A percentile compares a stretch with the other conserved stretches of the same genome.
phyloP scores from a whole-genome alignment of 2,113 vertebrate genomes.

The Struthidea cinerea region DNA sequence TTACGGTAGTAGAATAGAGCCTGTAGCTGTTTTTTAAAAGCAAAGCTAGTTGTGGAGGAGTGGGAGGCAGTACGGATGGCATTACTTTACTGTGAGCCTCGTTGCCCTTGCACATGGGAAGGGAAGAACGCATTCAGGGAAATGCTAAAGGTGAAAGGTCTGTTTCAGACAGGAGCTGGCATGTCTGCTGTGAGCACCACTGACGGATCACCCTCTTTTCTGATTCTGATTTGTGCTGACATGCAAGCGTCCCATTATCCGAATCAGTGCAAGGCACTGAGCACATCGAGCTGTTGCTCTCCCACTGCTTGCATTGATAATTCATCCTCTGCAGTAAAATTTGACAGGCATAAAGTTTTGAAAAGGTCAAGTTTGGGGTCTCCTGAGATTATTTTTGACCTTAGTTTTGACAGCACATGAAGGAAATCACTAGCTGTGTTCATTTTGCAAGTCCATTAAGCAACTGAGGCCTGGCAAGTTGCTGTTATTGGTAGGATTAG shows the following conservation, averaged over 20 bases:
- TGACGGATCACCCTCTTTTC: background rate
- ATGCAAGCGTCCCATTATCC: background rate
- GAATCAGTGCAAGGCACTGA: conserved; percentile 38
- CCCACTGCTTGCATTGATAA: conserved; percentile 4
- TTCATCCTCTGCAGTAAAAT: conserved; percentile 45
- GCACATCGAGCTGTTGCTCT: conserved; percentile 44
- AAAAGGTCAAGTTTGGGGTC: conserved; percentile 46
- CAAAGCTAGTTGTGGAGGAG: background rate
- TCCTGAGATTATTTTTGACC: conserved; percentile 42
- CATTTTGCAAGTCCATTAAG: conserved; percentile 23
- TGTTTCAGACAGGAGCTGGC: background rate
- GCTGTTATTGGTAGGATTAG: background rate
- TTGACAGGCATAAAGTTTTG: conserved; percentile 59
- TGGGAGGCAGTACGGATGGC: background rate
- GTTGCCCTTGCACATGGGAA: background rate
- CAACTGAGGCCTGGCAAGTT: background rate
- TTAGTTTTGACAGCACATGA: conserved; percentile 47
- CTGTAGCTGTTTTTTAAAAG: background rate
- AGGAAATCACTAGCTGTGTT: conserved; percentile 4
- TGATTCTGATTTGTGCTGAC: conserved; percentile 2
- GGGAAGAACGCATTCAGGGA: background rate
- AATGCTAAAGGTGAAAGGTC: background rate
- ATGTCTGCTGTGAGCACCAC: background rate
- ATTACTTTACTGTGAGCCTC: background rate
- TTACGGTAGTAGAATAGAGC: no score